These are phyloP conservation scores for Falco punctatus DNA, from an alignment of 2,113 vertebrate species.

Conservation along the genomic window DNA sequence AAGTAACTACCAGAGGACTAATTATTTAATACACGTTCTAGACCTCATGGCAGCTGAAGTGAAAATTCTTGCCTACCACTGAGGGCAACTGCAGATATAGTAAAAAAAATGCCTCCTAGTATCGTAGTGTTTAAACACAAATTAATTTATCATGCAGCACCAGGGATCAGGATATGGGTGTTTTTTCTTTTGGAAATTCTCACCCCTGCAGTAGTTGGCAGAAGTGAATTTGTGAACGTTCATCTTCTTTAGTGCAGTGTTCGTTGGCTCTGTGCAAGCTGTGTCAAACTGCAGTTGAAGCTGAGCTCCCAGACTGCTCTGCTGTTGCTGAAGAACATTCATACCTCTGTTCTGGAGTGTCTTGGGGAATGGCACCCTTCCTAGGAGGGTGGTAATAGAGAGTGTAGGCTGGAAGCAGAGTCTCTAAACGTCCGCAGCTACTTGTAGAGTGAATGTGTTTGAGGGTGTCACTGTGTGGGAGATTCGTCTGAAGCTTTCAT, in stretches of 20 bases:
- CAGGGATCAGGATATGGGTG: neutral
- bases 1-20: slow-evolving; percentile 48
- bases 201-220: neutral
- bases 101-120: slow-evolving; percentile 42
- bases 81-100: slow-evolving; percentile 42
- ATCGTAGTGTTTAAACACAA: neutral
- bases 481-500: neutral
- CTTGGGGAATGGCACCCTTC: neutral
- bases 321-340: neutral
- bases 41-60: slow-evolving; percentile 39
- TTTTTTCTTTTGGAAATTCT: neutral
- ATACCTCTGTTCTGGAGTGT: neutral
- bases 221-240: neutral
- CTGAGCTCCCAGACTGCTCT: neutral
- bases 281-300: neutral
- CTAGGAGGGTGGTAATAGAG: neutral
- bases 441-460: neutral
- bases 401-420: neutral
- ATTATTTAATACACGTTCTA: slow-evolving; percentile 39
- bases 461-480: neutral
- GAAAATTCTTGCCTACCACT: slow-evolving; percentile 49
- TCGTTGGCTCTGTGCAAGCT: neutral
- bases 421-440: neutral
- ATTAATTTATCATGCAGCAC: slow-evolving; percentile 19
- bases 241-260: neutral